Conservation (phyloP, 2,888 invertebrate genomes). For the Caenorhabditis sp. region DNA sequence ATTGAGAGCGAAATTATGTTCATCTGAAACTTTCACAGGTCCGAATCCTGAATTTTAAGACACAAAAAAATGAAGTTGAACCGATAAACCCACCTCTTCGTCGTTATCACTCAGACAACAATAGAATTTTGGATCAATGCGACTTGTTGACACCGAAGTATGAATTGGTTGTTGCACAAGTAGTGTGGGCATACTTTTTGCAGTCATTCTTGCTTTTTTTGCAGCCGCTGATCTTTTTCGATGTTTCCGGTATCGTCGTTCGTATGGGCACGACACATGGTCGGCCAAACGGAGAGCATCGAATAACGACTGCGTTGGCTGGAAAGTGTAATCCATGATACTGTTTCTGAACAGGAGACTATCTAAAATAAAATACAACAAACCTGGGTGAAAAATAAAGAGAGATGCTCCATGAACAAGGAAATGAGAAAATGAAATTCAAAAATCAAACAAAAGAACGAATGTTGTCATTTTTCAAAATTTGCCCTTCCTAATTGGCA, state of each 20-base stretch:
- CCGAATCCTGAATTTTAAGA: too few species aligned
- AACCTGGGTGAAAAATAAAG: too few species aligned
- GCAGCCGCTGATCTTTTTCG: background rate
- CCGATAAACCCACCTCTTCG: slow-evolving; percentile 31
- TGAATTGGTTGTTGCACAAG: slow-evolving; percentile 14
- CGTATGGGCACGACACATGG: slow-evolving; percentile 47
- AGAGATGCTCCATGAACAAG: too few species aligned
- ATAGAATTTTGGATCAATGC: slow-evolving; percentile 1
- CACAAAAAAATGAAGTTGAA: too few species aligned
- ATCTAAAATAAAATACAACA: too few species aligned
- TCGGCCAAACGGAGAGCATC: slow-evolving; percentile 43
- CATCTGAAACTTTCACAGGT: too few species aligned
- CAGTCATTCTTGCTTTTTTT: slow-evolving; percentile 11
- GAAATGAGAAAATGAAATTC: too few species aligned
- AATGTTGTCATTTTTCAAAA: too few species aligned
- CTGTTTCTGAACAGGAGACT: background rate
- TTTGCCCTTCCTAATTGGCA: too few species aligned
- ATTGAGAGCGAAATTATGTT: too few species aligned
- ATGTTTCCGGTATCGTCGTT: slow-evolving; percentile 21
- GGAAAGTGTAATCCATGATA: slow-evolving; percentile 3
- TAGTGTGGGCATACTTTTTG: slow-evolving; percentile 32
- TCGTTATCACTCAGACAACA: slow-evolving; percentile 3
- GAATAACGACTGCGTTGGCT: slow-evolving; percentile 43
- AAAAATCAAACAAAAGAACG: too few species aligned
- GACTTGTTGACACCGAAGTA: slow-evolving; percentile 1